Evolutionary conservation across 2,888 invertebrate species (phyloP), one percentile per base, ranked within the genome.

Genomic region (Unio delphinus): DNA sequence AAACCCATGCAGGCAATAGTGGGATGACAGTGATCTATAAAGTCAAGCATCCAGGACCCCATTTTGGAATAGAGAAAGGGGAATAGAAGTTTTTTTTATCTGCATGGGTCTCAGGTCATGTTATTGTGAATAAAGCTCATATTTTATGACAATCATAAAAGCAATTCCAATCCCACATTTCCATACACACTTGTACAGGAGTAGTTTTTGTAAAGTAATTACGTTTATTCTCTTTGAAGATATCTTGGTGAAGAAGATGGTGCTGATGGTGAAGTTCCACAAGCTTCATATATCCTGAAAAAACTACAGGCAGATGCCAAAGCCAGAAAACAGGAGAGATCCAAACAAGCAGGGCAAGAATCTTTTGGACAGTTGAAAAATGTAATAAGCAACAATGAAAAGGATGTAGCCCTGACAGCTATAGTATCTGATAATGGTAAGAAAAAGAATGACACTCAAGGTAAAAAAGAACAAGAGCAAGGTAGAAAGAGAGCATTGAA

Each of bases 301-400:
- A 77, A 76, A 59, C 70, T 80, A 34, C 69, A 82, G 68, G 66
- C 69, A 57, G 78, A 80, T n/a, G 82, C 80, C 23, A 74, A 80
- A 34, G 71, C 68, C 55, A 73, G 78, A 56, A 79, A 62, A 70
- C 70, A 67, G 61, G 59, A 61, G 15, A 61, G 68, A 45, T 54
- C 56, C 17, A 58, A 54, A 61, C 34, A 63, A 45, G 15, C 45
- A 45, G 45, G 45, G 15, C 8, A 45, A 45, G 45, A 45, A 3
- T 45, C 45, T 45, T 11, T 45, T 45, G 45, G 17, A 64, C 54
- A 45, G 23, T 55, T 55, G 20, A 26, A n/a, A 64, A 64, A 55
- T 23, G 18, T n/a, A n/a, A 30, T 11, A 6, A 23, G 30, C 28
- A 18, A 17, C 56, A n/a, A 23, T 26, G 18, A 34, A n/a, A 57